phyloP scores from a whole-genome alignment of 2,888 invertebrate genomes.

The Phengaris alcon region DNA sequence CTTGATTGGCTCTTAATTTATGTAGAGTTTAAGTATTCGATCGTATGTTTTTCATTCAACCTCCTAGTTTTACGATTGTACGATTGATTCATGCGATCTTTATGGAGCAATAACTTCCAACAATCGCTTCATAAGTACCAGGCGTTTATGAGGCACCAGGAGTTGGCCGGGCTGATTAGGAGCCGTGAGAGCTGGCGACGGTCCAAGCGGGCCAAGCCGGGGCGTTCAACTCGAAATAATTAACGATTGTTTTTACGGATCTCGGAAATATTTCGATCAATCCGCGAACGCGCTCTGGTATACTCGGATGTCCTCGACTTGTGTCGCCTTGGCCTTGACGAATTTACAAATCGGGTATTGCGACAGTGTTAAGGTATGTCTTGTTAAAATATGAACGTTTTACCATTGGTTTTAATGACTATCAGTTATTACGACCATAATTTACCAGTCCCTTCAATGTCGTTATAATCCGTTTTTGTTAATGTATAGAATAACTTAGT shows the following conservation, averaged over 20 bases:
- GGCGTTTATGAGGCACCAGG: constrained; percentile 68
- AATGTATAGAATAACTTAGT: too few relatives aligned
- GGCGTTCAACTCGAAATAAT: constrained; percentile 69
- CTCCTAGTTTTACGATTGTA: too few relatives aligned
- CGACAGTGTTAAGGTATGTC: not conserved
- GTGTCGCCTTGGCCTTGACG: constrained; percentile 9
- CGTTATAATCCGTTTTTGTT: too few relatives aligned
- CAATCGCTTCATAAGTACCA: constrained; percentile 57
- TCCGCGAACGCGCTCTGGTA: constrained; percentile 8
- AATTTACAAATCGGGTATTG: not conserved
- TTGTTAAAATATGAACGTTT: too few relatives aligned
- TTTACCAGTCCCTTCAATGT: too few relatives aligned
- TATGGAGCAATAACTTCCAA: constrained; percentile 33
- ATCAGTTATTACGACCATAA: too few relatives aligned
- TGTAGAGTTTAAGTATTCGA: not conserved
- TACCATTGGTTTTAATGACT: too few relatives aligned
- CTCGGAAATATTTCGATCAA: constrained; percentile 48
- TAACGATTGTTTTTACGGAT: constrained; percentile 58
- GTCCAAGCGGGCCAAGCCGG: constrained; percentile 72
- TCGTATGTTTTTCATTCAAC: not conserved
- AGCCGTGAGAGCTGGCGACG: constrained; percentile 72
- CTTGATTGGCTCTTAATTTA: not conserved
- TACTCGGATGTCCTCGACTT: not conserved
- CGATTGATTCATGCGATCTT: constrained; percentile 7
- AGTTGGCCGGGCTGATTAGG: constrained; percentile 70